A percentile compares a stretch with the other conserved stretches of the same genome.
These are phyloP conservation scores for Picathartes gymnocephalus DNA, from an alignment of 2,113 vertebrate genomes.

Conservation along the genomic window DNA sequence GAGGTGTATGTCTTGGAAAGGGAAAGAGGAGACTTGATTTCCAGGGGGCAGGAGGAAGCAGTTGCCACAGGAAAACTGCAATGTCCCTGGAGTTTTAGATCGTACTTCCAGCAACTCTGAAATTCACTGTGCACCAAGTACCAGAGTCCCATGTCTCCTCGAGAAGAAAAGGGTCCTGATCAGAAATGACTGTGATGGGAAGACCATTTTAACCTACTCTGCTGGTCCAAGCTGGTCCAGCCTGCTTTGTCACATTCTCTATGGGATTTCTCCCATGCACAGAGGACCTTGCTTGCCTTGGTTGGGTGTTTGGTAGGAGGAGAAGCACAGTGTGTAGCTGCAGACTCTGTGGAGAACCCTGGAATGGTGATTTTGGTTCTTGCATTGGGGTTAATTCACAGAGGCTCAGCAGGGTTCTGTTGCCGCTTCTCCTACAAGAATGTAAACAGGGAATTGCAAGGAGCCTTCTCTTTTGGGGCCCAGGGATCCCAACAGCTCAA, in stretches of 20 bases:
- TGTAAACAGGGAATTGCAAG: background rate
- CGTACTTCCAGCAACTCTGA: background rate
- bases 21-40: background rate
- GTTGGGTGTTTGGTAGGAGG: background rate
- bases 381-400: background rate
- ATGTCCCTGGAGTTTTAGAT: background rate
- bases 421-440: background rate
- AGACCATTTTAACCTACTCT: background rate
- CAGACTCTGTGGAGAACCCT: background rate
- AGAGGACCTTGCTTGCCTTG: background rate
- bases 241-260: background rate
- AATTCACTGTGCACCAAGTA: background rate
- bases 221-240: background rate
- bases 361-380: background rate
- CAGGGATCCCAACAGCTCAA: background rate
- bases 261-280: background rate
- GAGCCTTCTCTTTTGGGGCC: background rate
- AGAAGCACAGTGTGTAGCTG: background rate
- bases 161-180: background rate
- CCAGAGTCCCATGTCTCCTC: background rate
- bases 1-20: background rate
- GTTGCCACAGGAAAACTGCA: background rate
- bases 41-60: background rate
- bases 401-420: background rate
- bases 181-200: background rate